Evolutionary conservation across 2,113 vertebrate species (phyloP), one percentile per base, ranked within the genome.

Genomic region (Albula glossodonta): DNA sequence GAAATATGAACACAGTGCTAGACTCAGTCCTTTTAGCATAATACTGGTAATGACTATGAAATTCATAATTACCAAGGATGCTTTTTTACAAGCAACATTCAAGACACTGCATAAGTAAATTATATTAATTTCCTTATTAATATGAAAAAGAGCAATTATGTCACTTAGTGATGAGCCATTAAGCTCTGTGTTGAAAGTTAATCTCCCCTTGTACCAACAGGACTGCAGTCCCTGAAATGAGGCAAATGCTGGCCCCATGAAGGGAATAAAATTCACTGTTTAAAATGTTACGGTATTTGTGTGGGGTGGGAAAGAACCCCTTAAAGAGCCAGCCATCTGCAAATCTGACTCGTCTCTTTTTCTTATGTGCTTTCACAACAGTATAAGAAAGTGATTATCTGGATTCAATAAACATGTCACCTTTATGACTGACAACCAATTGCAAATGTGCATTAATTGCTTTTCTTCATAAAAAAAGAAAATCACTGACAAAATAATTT

Each of bases 11-110:
- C 3, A 74, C 86, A 87, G 89, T 90, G 86, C 93, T 94, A 93
- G 89, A 88, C 91, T 89, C 89, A 89, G 90, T 92, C 93, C 94
- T 96, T 95, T 95, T 89, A 88, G 91, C 87, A 91, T 93, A 95
- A 95, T 95, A 93, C 94, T 93, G 93, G 92, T 95, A 94, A 96
- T 95, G 95, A 94, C 90, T 91, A 90, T 93, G 93, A 95, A 95
- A 94, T 94, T 94, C 93, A 92, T 91, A 88, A 89, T 90, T 93
- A 92, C 91, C 93, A 93, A 95, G 90, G 91, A 92, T 92, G 88
- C 88, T 90, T 87, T 94, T 93, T 94, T 25, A 94, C 93, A 92
- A 91, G 87, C 89, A 84, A 79, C 91, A 91, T 93, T 94, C 91
- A 89, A 88, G 91, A 93, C 89, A 90, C 88, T 89, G 91, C 90